A percentile compares a stretch with the other conserved stretches of the same genome.
Conservation (phyloP, 2,888 invertebrate species). For the Ceramica pisi region DNA sequence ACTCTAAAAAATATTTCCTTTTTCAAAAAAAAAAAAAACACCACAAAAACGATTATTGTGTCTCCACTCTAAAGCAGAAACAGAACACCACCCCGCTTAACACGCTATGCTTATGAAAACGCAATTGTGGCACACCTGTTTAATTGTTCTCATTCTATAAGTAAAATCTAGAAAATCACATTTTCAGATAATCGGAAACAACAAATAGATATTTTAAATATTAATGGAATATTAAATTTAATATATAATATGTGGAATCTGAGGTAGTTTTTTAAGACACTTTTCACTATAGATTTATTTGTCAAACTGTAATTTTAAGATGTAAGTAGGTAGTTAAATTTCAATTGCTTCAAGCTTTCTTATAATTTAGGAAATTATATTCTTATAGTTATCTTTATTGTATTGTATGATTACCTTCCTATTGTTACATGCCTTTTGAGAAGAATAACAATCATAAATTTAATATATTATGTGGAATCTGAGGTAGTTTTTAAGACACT, state of each 20-base stretch:
- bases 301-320: background rate
- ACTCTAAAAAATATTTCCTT: too few relatives aligned
- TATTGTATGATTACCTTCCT: too few relatives aligned
- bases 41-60: too few relatives aligned
- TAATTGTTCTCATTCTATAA: background rate
- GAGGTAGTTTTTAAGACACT: slow-evolving; percentile 44
- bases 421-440: too few relatives aligned
- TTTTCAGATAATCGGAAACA: background rate
- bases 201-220: background rate
- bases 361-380: background rate
- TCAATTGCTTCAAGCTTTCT: too few relatives aligned
- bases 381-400: background rate
- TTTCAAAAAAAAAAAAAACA: too few relatives aligned
- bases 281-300: slow-evolving; percentile 2
- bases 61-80: too few relatives aligned
- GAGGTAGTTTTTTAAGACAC: slow-evolving; percentile 44
- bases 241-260: slow-evolving; percentile 2
- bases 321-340: too few relatives aligned
- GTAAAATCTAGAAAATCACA: background rate
- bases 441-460: too few relatives aligned
- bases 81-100: too few relatives aligned
- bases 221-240: background rate
- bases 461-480: background rate
- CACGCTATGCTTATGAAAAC: too few relatives aligned
- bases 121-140: too few relatives aligned